These are phyloP conservation scores for Dryobotodes eremita DNA, from an alignment of 2,888 invertebrate genomes.

Conservation along the genomic window DNA sequence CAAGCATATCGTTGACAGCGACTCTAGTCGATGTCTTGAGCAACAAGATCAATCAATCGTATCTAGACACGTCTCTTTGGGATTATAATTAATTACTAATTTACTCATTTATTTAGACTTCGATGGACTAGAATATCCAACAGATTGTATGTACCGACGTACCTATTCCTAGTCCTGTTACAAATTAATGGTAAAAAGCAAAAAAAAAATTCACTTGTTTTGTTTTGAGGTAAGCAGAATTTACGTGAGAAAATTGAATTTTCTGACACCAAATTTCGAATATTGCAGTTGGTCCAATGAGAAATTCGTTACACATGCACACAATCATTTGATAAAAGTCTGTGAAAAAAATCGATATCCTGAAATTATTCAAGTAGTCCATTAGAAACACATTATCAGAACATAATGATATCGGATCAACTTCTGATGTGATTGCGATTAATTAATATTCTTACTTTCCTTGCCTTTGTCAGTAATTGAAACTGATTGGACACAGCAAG, in stretches of 20 bases:
- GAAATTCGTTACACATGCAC: background rate
- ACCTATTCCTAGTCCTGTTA: no score
- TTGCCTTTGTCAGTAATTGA: constrained; percentile 18
- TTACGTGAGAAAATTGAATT: background rate
- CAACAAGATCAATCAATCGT: background rate
- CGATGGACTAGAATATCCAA: no score
- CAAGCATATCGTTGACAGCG: background rate
- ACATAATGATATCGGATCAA: constrained; percentile 16
- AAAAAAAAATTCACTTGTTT: background rate
- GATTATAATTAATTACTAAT: background rate
- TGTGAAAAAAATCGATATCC: background rate
- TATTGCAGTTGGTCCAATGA: background rate
- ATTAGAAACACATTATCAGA: constrained; percentile 26
- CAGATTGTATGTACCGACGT: background rate
- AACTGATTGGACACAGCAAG: constrained; percentile 7
- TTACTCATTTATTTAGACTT: background rate
- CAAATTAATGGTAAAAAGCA: background rate
- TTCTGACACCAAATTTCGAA: background rate
- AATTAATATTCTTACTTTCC: constrained; percentile 27
- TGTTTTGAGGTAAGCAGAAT: background rate
- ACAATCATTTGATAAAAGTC: constrained; percentile 1
- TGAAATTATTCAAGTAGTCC: constrained; percentile 18
- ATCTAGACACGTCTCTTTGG: background rate
- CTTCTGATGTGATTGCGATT: constrained; percentile 42
- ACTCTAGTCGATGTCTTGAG: background rate